Conservation (phyloP, 2,113 vertebrate species). For the Falco punctatus region DNA sequence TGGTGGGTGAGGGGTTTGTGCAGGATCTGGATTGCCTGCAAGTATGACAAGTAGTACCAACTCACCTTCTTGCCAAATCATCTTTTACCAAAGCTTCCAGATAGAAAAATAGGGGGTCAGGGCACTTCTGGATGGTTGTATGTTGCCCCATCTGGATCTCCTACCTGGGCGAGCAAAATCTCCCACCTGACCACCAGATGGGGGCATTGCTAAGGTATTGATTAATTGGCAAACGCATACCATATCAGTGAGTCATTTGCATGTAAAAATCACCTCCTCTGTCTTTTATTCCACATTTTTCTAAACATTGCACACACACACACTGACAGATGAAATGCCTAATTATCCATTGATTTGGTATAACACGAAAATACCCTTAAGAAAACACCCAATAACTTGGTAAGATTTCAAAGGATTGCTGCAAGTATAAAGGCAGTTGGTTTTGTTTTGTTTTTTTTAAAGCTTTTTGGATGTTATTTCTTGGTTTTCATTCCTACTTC, state of each 20-base stretch:
- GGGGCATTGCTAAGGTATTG: conserved; percentile 42
- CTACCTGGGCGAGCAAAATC: not conserved
- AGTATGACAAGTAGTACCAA: not conserved
- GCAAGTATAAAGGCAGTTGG: not conserved
- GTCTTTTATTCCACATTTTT: not conserved
- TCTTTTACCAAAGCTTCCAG: not conserved
- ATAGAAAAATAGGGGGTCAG: not conserved
- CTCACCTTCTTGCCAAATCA: not conserved
- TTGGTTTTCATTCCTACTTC: not conserved
- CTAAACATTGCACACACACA: rapidly evolving
- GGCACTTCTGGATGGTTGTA: not conserved
- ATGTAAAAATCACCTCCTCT: not conserved
- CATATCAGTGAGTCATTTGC: not conserved
- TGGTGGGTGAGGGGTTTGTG: not conserved
- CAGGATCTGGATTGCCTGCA: not conserved
- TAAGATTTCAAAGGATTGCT: not conserved
- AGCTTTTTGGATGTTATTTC: not conserved
- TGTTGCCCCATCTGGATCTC: not conserved
- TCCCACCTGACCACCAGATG: conserved; percentile 55
- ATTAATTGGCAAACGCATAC: not conserved
- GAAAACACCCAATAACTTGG: not conserved
- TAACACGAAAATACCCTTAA: not conserved
- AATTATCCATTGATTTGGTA: not conserved
- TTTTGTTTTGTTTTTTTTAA: not conserved
- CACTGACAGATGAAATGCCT: not conserved